Evolutionary conservation across 2,113 vertebrate genomes (phyloP).

Genomic region (Caracal caracal): DNA sequence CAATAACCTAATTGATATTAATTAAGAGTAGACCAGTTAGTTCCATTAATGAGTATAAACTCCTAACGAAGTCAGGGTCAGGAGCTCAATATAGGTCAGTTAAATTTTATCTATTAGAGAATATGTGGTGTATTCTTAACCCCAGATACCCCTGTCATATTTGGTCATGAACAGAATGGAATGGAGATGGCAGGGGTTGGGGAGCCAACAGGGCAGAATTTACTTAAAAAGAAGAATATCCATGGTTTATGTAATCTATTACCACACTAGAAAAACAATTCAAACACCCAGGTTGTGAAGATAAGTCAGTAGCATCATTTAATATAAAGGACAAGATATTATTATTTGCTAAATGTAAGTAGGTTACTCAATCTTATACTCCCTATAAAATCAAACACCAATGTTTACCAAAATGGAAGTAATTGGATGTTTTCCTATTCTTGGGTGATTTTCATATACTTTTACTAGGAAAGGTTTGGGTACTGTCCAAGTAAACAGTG

Average conservation of each 20-base stretch:
- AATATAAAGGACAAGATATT: neutral
- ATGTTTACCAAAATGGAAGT: neutral
- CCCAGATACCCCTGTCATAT: neutral
- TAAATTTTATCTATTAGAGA: neutral
- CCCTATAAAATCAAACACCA: neutral
- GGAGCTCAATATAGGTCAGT: neutral
- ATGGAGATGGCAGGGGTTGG: neutral
- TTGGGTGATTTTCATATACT: neutral
- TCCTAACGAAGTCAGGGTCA: neutral
- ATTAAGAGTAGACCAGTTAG: neutral
- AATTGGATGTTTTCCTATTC: neutral
- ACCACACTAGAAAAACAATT: neutral
- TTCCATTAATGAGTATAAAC: neutral
- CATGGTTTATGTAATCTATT: neutral
- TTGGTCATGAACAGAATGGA: neutral
- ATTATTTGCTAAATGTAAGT: neutral
- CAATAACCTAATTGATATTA: conserved; percentile 42
- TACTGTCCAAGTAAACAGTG: neutral
- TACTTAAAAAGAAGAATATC: neutral
- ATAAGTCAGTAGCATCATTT: neutral
- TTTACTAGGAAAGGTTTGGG: neutral
- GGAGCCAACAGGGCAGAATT: neutral
- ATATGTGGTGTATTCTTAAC: neutral
- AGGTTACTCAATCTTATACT: neutral
- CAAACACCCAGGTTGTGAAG: neutral